phyloP scores from a whole-genome alignment of 1,140 invertebrate genomes.

The Mizuhopecten yessoensis region DNA sequence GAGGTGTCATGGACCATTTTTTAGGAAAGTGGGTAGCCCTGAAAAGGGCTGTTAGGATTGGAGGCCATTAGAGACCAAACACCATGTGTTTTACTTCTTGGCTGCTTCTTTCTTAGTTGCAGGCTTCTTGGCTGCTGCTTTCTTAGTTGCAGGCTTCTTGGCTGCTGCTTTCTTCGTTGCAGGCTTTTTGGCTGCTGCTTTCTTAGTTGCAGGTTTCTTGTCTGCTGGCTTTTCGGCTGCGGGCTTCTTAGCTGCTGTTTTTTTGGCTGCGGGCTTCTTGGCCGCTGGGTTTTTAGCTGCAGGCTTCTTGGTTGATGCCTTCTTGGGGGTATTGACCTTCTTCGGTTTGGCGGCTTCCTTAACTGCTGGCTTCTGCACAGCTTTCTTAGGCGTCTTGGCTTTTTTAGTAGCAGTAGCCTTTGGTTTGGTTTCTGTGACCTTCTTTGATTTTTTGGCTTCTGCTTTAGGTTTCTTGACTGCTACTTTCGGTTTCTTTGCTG shows the following conservation, averaged over 20 bases:
- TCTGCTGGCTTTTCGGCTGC: too few relatives aligned
- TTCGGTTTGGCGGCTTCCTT: conserved; percentile 63
- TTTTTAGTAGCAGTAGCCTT: conserved; percentile 59
- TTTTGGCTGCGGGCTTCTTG: neutral
- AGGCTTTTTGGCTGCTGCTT: too few relatives aligned
- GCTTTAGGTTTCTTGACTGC: conserved; percentile 69
- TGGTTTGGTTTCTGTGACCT: conserved; percentile 62
- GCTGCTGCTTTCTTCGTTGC: too few relatives aligned
- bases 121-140: too few relatives aligned
- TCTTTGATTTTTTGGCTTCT: conserved; percentile 69
- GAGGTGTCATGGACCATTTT: neutral
- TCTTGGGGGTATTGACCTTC: neutral
- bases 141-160: too few relatives aligned
- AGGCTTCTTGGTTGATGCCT: too few relatives aligned
- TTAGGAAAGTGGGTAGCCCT: neutral
- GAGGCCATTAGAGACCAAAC: neutral
- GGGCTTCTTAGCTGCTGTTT: too few relatives aligned
- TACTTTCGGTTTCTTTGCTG: conserved; percentile 63
- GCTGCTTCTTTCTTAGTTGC: too few relatives aligned
- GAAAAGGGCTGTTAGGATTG: neutral
- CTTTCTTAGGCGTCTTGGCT: conserved; percentile 71
- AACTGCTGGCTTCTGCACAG: conserved; percentile 36
- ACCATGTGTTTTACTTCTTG: conserved; percentile 5
- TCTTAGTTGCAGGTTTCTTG: too few relatives aligned
- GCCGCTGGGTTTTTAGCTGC: neutral